Evolutionary conservation across 2,113 vertebrate species (phyloP).

Genomic region (Poeciliopsis turrubarensis): DNA sequence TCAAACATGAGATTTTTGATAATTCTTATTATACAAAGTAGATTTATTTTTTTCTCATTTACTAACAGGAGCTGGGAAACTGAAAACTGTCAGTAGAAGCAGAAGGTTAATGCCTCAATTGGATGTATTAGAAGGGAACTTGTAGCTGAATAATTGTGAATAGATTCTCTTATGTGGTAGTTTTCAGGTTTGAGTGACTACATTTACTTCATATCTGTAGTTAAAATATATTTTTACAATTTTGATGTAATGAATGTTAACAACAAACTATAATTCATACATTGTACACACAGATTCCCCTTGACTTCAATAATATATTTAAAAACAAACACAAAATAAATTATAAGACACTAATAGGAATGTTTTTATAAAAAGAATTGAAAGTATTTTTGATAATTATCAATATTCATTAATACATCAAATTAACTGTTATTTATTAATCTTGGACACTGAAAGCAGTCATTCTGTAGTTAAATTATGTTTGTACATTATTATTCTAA

Average conservation of each 20-base stretch:
- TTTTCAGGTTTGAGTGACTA: neutral
- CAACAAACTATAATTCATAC: neutral
- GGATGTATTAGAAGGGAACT: no score
- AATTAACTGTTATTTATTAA: neutral
- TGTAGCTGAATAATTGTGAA: neutral
- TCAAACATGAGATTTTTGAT: neutral
- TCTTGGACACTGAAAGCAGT: neutral
- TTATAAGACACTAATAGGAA: neutral
- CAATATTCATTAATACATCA: neutral
- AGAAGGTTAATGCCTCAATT: neutral
- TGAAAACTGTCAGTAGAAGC: conserved; percentile 4
- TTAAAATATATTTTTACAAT: neutral
- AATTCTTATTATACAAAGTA: neutral
- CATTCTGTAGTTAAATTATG: neutral
- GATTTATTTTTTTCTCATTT: no score
- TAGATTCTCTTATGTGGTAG: neutral
- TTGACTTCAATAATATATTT: neutral
- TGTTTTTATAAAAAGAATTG: neutral
- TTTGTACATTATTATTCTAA: neutral
- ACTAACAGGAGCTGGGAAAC: neutral
- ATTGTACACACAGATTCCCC: neutral
- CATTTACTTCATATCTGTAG: neutral
- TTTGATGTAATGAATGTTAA: neutral
- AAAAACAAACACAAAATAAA: neutral
- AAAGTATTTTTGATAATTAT: neutral